Evolutionary conservation across 2,113 vertebrate species (phyloP), one percentile per base, ranked within the genome.

Genomic region (Rynchops niger): DNA sequence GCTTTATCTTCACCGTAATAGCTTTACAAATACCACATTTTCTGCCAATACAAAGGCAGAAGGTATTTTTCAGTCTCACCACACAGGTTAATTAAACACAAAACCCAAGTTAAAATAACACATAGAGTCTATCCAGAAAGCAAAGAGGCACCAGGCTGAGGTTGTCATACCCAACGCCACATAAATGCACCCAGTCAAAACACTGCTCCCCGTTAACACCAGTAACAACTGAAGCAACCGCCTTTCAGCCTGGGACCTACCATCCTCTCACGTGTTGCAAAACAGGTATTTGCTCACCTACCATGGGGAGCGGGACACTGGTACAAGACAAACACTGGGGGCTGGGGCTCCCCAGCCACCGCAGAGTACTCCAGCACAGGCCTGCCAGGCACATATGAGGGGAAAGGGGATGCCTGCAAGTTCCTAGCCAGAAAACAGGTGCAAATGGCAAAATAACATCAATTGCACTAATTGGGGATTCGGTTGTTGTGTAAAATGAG

Each of bases 41-140:
- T 94, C 90, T 95, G 82, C 83, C 22, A 13, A 58, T 87, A 95
- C 71, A 96, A 97, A 97, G 91, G 71, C 79, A 89, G 83, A 81
- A 91, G 40, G 86, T 94, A 88, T 89, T 97, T 95, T 79, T 90
- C 80, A 95, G 69, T 92, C 80, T 74, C 83, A 97, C 71, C 82
- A 90, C 66, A 67, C 49, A 88, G 47, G 71, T 94, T 97, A 97
- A 93, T 96, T 97, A 96, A 98, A 97, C 82, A 94, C 82, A 80
- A 97, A 77, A 63, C 36, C n/a, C 61, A 77, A 61, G 52, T 62
- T 83, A 86, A 96, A 95, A 80, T 30, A 74, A 65, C 32, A 52
- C 40, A 23, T n/a, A 81, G 47, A 13, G 9, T 53, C 77, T 73
- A 74, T 34, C 74, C 74, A 91, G 62, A 87, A 84, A 42, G n/a